Evolutionary conservation across 2,888 invertebrate species (phyloP), one percentile per base, ranked within the genome.

Genomic region (Papilio elwesi): DNA sequence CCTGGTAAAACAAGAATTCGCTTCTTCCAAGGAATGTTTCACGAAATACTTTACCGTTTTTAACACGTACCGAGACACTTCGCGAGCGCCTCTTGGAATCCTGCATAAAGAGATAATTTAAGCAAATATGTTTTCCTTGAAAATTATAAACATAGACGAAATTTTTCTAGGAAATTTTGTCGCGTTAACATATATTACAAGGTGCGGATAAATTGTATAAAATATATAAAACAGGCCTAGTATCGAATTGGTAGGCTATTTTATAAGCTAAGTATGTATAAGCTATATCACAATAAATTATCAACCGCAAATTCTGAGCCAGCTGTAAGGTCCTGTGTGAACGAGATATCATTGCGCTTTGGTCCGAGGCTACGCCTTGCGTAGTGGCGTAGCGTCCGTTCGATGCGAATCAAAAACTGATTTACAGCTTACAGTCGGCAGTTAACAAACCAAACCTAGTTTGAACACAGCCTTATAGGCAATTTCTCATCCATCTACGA

Each of bases 1-100:
- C 36, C 0, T 59, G 38, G n/a, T n/a, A 9, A 59, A 43, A 43
- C 6, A 43, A 59, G 38, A 38, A 59, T 59, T 59, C 13, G 38
- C 6, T 6, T 59, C 59, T 59, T 59, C 38, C n/a, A 59, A 59
- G 38, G 59, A 59, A 59, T 59, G 38, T 59, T 59, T 38, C 59
- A 38, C 10, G n/a, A 13, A n/a, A 59, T 38, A 59, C 38, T 59
- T 59, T 38, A 59, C 11, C 59, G 38, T 59, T 59, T 59, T 9
- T 57, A 8, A 59, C 59, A 57, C 36, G 57, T n/a, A 59, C 43
- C 4, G 59, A 8, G 11, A 38, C 38, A 57, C 57, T 57, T 38
- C 57, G 13, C 36, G 36, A 57, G 8, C 57, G 36, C 7, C 57
- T 16, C 55, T 57, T 38, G n/a, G 38, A 36, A 38, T 59, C 59